Percentiles rank a stretch among this genome's conserved stretches.
Conservation (phyloP, 2,113 vertebrate species). For the Daphoenositta chrysoptera region DNA sequence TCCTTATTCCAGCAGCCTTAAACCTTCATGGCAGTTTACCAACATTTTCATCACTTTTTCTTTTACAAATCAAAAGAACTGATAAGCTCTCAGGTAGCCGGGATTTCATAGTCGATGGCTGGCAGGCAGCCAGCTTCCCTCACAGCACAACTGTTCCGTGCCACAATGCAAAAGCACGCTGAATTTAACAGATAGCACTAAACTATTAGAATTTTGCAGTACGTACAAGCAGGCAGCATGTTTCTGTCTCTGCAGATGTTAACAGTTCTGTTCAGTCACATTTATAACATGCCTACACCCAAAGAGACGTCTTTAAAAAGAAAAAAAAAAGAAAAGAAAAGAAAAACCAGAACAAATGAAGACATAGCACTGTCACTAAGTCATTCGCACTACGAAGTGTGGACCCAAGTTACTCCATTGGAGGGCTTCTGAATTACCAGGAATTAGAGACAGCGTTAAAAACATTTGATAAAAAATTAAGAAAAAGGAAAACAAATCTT, state of each 20-base stretch:
- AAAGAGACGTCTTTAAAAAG: not conserved
- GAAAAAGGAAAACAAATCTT: not conserved
- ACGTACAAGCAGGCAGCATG: conserved; percentile 63
- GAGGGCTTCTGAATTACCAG: not conserved
- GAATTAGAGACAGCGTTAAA: not conserved
- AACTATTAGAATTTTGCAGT: conserved; percentile 75
- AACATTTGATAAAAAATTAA: not conserved
- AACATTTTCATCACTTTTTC: conserved; percentile 81
- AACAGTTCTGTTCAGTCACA: conserved; percentile 49
- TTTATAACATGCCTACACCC: conserved; percentile 31
- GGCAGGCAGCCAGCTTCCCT: conserved; percentile 85
- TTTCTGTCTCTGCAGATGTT: conserved; percentile 61
- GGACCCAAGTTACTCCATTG: not conserved
- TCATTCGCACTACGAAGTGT: not conserved
- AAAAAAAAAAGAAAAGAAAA: not conserved
- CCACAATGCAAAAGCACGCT: conserved; percentile 78
- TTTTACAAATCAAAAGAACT: conserved; percentile 83
- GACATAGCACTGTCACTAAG: conserved; percentile 6
- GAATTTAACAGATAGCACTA: conserved; percentile 76
- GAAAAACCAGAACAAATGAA: conserved; percentile 28
- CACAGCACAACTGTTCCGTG: conserved; percentile 70
- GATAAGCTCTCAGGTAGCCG: conserved; percentile 89
- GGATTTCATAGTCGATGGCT: conserved; percentile 85
- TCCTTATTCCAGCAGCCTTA: conserved; percentile 84
- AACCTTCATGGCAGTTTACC: conserved; percentile 87